Percentiles rank a stretch among this genome's conserved stretches.
Evolutionary conservation across 2,888 invertebrate species (phyloP).

Genomic region (Tanytarsus gracilentus): DNA sequence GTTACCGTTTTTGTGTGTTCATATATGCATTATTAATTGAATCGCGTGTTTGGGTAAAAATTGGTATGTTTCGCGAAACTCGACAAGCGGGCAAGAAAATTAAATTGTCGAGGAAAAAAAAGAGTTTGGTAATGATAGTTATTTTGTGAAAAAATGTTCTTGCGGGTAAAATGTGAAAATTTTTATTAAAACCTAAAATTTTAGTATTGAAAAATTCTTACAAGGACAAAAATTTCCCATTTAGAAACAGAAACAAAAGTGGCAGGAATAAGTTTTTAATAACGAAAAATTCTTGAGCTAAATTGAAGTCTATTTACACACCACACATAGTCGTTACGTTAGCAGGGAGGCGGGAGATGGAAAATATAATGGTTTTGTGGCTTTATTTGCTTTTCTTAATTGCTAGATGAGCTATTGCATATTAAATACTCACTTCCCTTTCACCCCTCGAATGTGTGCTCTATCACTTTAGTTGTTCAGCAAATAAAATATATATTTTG

Average conservation of each 20-base stretch:
- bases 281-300: too few relatives aligned
- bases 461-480: neutral
- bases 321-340: neutral
- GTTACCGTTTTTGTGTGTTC: neutral
- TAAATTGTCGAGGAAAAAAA: neutral
- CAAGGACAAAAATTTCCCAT: too few relatives aligned
- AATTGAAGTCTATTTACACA: neutral
- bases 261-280: too few relatives aligned
- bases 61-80: too few relatives aligned
- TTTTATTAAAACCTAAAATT: neutral
- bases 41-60: conserved; percentile 15
- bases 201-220: too few relatives aligned
- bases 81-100: too few relatives aligned
- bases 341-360: too few relatives aligned
- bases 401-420: conserved; percentile 3
- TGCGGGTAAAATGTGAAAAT: neutral
- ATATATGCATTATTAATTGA: conserved; percentile 11
- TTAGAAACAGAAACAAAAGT: too few relatives aligned
- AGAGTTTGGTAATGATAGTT: neutral
- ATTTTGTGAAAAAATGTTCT: neutral
- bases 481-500: neutral
- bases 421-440: conserved; percentile 9
- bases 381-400: conserved; percentile 7
- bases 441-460: neutral
- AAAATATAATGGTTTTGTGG: conserved; percentile 1